These are phyloP conservation scores for Venusia cambrica DNA, from an alignment of 2,888 invertebrate species.

Conservation along the genomic window DNA sequence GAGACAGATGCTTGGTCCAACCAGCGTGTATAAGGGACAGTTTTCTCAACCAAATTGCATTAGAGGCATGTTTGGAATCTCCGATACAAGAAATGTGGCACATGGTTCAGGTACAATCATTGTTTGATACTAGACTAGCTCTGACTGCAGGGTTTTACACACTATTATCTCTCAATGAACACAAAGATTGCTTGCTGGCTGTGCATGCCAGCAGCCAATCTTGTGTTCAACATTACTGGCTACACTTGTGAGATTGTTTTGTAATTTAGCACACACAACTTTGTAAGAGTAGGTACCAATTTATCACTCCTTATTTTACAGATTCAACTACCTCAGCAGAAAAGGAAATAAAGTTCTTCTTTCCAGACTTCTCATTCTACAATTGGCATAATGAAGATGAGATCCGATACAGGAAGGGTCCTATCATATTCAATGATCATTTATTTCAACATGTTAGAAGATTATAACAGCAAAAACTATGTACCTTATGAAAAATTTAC, in stretches of 20 bases:
- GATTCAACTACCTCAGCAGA: conserved; percentile 88
- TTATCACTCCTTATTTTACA: no score
- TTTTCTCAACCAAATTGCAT: conserved; percentile 89
- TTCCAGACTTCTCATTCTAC: conserved; percentile 88
- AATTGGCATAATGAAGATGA: conserved; percentile 84
- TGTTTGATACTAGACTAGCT: no score
- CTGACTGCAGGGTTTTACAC: no score
- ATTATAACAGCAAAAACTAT: conserved; percentile 35
- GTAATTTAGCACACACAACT: no score
- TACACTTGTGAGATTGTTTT: no score
- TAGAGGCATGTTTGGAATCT: conserved; percentile 91
- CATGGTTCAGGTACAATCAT: conserved; percentile 95
- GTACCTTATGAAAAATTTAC: neutral
- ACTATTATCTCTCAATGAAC: no score
- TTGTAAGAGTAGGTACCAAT: no score
- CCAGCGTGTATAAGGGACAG: conserved; percentile 91
- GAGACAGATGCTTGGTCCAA: conserved; percentile 94
- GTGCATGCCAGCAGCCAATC: no score
- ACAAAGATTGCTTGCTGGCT: no score
- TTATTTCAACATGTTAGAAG: conserved; percentile 78
- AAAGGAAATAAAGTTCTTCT: conserved; percentile 91
- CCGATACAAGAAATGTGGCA: conserved; percentile 96
- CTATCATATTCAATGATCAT: conserved; percentile 74
- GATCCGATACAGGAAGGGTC: conserved; percentile 65
- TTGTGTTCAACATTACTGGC: no score